phyloP scores from a whole-genome alignment of 2,797 vertebrate genomes.

The Jordanella pulchra region DNA sequence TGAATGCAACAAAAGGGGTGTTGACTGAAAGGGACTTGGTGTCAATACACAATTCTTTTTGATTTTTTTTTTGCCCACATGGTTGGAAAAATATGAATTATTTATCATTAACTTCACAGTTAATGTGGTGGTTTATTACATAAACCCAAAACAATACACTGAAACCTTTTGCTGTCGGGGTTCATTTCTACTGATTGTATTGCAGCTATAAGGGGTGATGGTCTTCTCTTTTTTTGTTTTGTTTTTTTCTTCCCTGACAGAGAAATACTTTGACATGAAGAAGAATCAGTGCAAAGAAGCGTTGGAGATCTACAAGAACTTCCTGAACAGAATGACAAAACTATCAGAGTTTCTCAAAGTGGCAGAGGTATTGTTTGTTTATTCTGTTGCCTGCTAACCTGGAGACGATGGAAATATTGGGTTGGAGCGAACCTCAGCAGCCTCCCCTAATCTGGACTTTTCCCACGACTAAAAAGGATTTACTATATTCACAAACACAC shows the following conservation, averaged over 20 bases:
- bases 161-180: background rate
- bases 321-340: slow-evolving; percentile 93
- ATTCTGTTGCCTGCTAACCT: slow-evolving; percentile 26
- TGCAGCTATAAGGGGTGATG: background rate
- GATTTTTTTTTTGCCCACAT: background rate
- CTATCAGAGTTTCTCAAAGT: slow-evolving; percentile 94
- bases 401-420: slow-evolving; percentile 45
- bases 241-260: slow-evolving; percentile 65
- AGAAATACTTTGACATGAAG: slow-evolving; percentile 98
- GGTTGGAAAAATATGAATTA: background rate
- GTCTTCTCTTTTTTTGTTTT: background rate
- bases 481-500: background rate
- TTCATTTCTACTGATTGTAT: background rate
- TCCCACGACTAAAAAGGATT: slow-evolving; percentile 18
- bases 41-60: background rate
- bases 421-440: slow-evolving; percentile 65
- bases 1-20: background rate
- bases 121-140: too few relatives aligned
- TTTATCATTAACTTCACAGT: background rate
- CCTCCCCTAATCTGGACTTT: background rate
- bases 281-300: slow-evolving; percentile 96
- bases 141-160: background rate
- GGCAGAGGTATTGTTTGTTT: slow-evolving; percentile 87
- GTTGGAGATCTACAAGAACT: slow-evolving; percentile 96
- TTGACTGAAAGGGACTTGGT: background rate